Evolutionary conservation across 1,140 invertebrate genomes (phyloP).

Genomic region (Octopus sinensis): DNA sequence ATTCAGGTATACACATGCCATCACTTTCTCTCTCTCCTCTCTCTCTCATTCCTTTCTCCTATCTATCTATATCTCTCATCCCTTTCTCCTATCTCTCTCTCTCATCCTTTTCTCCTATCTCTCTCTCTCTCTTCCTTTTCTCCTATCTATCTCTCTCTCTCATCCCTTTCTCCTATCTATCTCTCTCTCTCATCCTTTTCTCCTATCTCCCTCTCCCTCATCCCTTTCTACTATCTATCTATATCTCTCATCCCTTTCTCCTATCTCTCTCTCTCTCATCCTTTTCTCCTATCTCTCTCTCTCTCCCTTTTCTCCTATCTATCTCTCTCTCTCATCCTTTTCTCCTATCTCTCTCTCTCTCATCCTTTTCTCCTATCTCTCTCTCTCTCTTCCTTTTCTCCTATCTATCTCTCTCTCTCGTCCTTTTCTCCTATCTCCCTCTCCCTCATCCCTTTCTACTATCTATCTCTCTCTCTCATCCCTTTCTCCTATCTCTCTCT

Average conservation of each 20-base stretch:
- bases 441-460: too few species aligned
- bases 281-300: too few species aligned
- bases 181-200: too few species aligned
- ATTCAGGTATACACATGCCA: too few species aligned
- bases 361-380: too few species aligned
- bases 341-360: neutral
- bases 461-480: too few species aligned
- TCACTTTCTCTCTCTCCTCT: neutral
- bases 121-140: too few species aligned
- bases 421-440: neutral
- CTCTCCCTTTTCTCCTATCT: neutral
- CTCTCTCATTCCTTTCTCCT: neutral
- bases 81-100: neutral
- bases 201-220: too few species aligned
- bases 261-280: neutral
- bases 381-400: neutral
- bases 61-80: neutral
- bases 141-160: neutral
- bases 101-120: too few species aligned
- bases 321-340: neutral
- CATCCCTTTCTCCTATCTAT: neutral
- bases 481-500: too few species aligned
- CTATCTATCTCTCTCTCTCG: neutral
- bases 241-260: too few species aligned
- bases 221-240: too few species aligned